phyloP scores from a whole-genome alignment of 2,888 invertebrate genomes.

The Heliconius erato region DNA sequence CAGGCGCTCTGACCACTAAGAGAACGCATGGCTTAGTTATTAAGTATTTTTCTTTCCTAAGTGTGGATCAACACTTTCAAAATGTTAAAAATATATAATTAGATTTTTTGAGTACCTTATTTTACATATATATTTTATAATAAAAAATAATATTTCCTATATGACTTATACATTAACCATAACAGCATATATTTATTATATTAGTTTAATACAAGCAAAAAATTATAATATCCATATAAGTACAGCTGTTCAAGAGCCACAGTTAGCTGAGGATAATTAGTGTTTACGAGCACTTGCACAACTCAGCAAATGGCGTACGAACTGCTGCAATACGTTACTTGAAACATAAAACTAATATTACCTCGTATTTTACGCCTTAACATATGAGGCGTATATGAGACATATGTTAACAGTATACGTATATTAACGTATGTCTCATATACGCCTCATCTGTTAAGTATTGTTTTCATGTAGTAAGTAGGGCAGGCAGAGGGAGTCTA shows the following conservation, averaged over 20 bases:
- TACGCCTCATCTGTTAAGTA: no score
- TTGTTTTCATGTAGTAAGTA: no score
- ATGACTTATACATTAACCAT: no score
- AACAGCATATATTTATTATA: not conserved
- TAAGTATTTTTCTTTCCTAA: no score
- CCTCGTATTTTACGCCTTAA: conserved; percentile 20
- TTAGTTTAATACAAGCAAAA: not conserved
- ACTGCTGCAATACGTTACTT: conserved; percentile 29
- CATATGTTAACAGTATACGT: not conserved
- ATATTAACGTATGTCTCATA: not conserved
- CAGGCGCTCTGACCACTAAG: no score
- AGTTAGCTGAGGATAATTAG: conserved; percentile 30
- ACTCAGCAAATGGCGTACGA: conserved; percentile 40
- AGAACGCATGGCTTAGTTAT: no score
- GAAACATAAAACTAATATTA: conserved; percentile 36
- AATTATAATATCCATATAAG: conserved; percentile 14
- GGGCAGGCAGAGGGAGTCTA: no score
- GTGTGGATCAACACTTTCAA: no score
- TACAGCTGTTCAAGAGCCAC: conserved; percentile 10
- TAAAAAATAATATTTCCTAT: no score
- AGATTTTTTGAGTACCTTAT: no score
- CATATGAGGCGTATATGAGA: conserved; percentile 4
- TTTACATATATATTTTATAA: not conserved
- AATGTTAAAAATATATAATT: no score
- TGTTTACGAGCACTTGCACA: conserved; percentile 40